A percentile compares a stretch with the other conserved stretches of the same genome.
These are phyloP conservation scores for Ariopsis seemanni DNA, from an alignment of 2,113 vertebrate genomes.

Conservation along the genomic window DNA sequence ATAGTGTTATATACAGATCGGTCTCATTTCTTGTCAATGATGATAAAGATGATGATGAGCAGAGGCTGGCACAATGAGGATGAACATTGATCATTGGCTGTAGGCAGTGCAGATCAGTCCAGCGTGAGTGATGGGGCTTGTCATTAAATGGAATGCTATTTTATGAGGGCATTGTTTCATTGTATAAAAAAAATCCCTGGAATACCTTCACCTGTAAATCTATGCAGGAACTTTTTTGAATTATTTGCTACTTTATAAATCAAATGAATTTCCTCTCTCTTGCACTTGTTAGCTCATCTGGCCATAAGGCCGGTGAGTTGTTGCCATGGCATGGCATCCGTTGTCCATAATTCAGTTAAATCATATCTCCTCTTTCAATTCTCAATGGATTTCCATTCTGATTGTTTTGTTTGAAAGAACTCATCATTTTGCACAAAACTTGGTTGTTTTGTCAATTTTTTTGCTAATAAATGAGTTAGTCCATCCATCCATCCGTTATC, in stretches of 20 bases:
- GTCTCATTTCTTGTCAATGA: conserved; percentile 16
- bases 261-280: not conserved
- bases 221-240: not conserved
- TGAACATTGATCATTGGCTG: conserved; percentile 15
- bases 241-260: not conserved
- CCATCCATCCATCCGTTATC: no score
- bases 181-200: not conserved
- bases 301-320: no score
- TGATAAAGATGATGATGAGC: conserved; percentile 6
- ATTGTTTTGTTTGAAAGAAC: no score
- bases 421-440: no score
- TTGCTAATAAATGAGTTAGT: no score
- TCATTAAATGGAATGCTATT: conserved; percentile 11
- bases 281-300: not conserved
- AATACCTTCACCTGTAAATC: not conserved
- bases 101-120: conserved; percentile 1
- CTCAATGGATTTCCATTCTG: no score
- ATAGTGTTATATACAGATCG: conserved; percentile 22
- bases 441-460: no score
- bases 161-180: not conserved
- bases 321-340: no score
- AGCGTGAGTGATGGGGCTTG: not conserved
- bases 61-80: not conserved
- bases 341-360: no score
- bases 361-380: no score